Conservation (phyloP, 2,888 invertebrate genomes). For the Brenthis hecate region DNA sequence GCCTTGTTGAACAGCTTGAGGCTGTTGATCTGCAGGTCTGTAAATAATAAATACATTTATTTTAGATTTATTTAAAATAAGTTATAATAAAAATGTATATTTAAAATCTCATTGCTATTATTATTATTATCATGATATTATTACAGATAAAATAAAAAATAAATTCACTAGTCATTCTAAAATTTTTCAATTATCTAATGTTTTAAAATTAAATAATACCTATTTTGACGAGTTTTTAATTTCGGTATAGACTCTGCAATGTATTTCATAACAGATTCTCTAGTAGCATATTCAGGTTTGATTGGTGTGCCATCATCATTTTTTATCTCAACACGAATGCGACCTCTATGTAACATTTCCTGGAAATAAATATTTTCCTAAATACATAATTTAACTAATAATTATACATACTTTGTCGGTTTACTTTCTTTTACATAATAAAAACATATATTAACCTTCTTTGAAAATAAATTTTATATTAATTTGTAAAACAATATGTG, state of each 20-base stretch:
- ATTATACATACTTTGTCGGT: too few relatives aligned
- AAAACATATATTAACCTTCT: too few relatives aligned
- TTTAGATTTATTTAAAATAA: not conserved
- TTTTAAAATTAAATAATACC: slow-evolving; percentile 49
- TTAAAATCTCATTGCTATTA: not conserved
- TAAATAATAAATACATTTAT: slow-evolving; percentile 25
- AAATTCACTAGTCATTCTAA: too few relatives aligned
- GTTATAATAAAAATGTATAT: not conserved
- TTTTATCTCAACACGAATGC: slow-evolving; percentile 95
- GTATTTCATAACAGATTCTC: slow-evolving; percentile 90
- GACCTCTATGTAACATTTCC: slow-evolving; percentile 92
- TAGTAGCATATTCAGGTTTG: slow-evolving; percentile 86
- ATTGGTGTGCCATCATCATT: slow-evolving; percentile 92
- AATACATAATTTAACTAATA: not conserved
- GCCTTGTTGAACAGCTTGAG: slow-evolving; percentile 61
- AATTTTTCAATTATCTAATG: too few relatives aligned
- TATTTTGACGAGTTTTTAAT: slow-evolving; percentile 89
- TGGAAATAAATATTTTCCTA: slow-evolving; percentile 42
- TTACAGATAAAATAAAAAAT: too few relatives aligned
- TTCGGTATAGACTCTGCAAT: slow-evolving; percentile 94
- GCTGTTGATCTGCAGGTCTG: slow-evolving; percentile 76
- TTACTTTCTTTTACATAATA: too few relatives aligned
- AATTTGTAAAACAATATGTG: too few relatives aligned
- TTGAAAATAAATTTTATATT: slow-evolving; percentile 1
- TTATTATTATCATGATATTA: too few relatives aligned